Evolutionary conservation across 2,797 vertebrate genomes (phyloP).

Genomic region (Buphagus erythrorhynchus): DNA sequence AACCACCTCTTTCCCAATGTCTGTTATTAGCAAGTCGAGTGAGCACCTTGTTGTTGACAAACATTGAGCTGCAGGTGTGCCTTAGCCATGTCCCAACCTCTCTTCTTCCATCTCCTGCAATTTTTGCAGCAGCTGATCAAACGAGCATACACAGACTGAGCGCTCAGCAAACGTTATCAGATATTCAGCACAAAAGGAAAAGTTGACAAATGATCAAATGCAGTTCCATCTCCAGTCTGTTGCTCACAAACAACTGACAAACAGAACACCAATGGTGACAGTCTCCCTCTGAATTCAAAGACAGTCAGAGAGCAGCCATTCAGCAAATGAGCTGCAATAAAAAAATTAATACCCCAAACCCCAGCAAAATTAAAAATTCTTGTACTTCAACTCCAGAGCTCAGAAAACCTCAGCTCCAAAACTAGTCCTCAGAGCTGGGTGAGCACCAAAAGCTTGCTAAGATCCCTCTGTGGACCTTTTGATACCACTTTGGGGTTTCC

Average conservation of each 20-base stretch:
- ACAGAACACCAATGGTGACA: not conserved
- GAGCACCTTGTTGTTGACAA: constrained; percentile 30
- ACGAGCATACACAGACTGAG: not conserved
- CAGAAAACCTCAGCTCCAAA: not conserved
- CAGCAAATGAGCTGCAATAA: not conserved
- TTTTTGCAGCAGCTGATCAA: constrained; percentile 3
- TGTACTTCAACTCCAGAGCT: not conserved
- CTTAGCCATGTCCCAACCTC: not conserved
- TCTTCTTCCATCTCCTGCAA: constrained; percentile 17
- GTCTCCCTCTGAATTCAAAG: not conserved
- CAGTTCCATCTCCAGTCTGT: not conserved
- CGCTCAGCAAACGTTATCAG: not conserved
- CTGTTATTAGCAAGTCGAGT: not conserved
- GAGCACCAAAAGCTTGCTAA: not conserved
- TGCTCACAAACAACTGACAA: constrained; percentile 14
- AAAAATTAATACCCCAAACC: not conserved
- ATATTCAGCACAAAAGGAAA: constrained; percentile 14
- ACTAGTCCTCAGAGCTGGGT: not conserved
- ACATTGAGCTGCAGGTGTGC: not conserved
- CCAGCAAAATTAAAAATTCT: not conserved
- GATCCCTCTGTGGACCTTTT: not conserved
- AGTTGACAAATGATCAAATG: constrained; percentile 49
- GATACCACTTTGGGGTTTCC: not conserved
- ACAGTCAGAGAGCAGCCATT: not conserved
- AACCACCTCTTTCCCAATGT: not conserved